Evolutionary conservation across 2,797 vertebrate species (phyloP).

Genomic region (Siniperca undulata): DNA sequence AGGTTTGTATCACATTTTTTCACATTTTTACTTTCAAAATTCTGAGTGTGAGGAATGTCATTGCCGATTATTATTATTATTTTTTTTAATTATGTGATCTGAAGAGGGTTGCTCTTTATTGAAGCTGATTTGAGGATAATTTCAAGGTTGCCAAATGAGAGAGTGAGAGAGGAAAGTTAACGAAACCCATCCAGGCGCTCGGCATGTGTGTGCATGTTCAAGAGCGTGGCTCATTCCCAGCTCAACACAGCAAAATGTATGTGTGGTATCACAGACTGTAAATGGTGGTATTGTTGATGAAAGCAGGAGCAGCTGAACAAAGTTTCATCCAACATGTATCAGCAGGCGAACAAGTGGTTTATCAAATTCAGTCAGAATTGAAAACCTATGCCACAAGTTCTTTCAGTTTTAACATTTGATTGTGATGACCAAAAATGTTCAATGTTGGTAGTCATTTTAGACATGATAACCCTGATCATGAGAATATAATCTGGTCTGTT

Average conservation of each 20-base stretch:
- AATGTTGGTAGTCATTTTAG: background rate
- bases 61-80: background rate
- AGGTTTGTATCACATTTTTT: conserved; percentile 73
- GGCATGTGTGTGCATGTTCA: conserved; percentile 61
- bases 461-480: background rate
- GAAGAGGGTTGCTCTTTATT: background rate
- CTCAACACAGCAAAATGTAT: conserved; percentile 12
- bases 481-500: background rate
- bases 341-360: conserved; percentile 12
- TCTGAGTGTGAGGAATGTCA: background rate
- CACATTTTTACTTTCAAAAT: background rate
- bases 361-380: conserved; percentile 24
- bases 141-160: conserved; percentile 43
- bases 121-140: background rate
- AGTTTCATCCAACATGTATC: conserved; percentile 7
- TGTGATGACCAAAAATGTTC: conserved; percentile 35
- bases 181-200: conserved; percentile 18
- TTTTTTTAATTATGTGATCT: background rate
- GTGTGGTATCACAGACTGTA: conserved; percentile 9
- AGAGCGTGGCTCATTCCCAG: conserved; percentile 34
- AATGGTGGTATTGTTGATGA: background rate
- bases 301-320: background rate
- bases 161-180: conserved; percentile 27
- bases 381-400: conserved; percentile 36
- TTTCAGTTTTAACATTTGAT: background rate